Base-by-base conservation (phyloP, 2,888 invertebrate species). In the Rugalucina vietnamica region DNA sequence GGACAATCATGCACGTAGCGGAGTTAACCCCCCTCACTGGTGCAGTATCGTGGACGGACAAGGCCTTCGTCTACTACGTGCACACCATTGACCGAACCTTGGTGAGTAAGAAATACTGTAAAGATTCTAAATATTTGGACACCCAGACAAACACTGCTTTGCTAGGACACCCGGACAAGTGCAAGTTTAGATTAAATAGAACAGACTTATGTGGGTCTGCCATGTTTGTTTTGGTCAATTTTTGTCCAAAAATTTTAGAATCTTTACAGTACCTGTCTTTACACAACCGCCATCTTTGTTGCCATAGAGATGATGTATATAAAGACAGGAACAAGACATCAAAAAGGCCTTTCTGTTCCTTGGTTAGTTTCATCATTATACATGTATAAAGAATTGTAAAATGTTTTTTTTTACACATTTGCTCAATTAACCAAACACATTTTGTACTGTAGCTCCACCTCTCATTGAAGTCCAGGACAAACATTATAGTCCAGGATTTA, bases 41-140 rank as follows among this genome's bases (percentile, higher is more conserved):
- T 89, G 98, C 98, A 18, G 99, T 99, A 84, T 99, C 99, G 27
- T 99, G 99, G 99, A 99, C 99, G 85, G 98, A 98, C 89, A 99
- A 98, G 95, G 98, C 99, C 76, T 99, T 99, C 93, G 98, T 98
- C 89, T 99, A 99, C 96, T 99, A 98, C 96, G 96, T 99, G 92
- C 99, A 99, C 96, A 97, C 98, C 93, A 99, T 99, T 95, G 99
- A 99, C 96, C 97, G 99, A 95, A 98, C 98, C 91, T 87, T 93
- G 94, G 95, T 95, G 90, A 94, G 94, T 93, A 88, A 76, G 49
- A 74, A n/a, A n/a, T n/a, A n/a, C n/a, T n/a, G n/a, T n/a, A n/a
- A n/a, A n/a, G n/a, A 65, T 74, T 82, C 8, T 29, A 73, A 39
- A 27, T 8, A 69, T 34, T 8, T 8, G 27, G 21, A 3, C 69